Evolutionary conservation across 2,888 invertebrate genomes (phyloP).

Genomic region (Brachyopa scutellaris): DNA sequence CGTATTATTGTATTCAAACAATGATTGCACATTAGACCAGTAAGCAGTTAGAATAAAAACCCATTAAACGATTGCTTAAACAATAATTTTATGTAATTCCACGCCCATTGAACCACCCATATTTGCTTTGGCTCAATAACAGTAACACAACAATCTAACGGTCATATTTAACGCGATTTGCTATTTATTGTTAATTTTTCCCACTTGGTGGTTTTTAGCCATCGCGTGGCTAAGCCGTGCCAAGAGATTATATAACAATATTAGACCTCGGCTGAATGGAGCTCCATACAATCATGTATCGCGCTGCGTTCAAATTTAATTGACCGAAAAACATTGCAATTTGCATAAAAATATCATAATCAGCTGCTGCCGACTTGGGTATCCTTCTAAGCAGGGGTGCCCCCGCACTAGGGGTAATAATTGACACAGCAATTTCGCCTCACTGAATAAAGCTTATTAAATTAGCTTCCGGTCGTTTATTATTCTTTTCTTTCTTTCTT

Average conservation of each 20-base stretch:
- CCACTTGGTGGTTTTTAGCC: conserved; percentile 14
- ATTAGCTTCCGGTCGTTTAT: conserved; percentile 41
- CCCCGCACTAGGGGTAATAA: conserved; percentile 8
- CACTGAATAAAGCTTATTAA: conserved; percentile 63
- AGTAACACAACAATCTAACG: conserved; percentile 55
- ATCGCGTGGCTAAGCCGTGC: conserved; percentile 23
- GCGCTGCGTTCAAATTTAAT: conserved; percentile 49
- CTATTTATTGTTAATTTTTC: conserved; percentile 60
- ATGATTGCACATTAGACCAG: not conserved
- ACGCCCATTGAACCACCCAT: conserved; percentile 19
- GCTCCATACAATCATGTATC: not conserved
- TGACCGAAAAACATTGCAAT: conserved; percentile 63
- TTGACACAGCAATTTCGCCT: conserved; percentile 65
- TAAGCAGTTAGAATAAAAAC: conserved; percentile 8
- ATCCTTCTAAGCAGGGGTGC: not conserved
- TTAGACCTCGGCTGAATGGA: conserved; percentile 42
- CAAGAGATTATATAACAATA: conserved; percentile 51
- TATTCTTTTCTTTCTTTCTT: not conserved
- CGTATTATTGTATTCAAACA: no score
- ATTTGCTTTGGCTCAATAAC: conserved; percentile 7
- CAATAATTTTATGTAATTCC: conserved; percentile 58
- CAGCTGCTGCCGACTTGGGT: conserved; percentile 16
- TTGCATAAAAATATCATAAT: conserved; percentile 70
- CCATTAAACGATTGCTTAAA: conserved; percentile 46
- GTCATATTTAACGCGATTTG: conserved; percentile 69